phyloP scores from a whole-genome alignment of 2,888 invertebrate species.

The Andrena camellia region DNA sequence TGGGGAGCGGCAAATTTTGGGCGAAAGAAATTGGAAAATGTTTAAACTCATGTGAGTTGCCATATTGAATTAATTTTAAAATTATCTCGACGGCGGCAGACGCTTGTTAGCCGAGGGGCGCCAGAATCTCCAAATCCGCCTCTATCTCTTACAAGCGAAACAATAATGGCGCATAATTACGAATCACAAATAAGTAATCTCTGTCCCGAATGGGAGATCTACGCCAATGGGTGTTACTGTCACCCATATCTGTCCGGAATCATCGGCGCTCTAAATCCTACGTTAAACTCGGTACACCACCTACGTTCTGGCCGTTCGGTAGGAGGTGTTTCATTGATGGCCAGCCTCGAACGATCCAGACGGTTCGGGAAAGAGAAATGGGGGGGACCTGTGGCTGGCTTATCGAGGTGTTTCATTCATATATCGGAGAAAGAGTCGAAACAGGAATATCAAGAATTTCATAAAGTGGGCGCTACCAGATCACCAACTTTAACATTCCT shows the following conservation, averaged over 20 bases:
- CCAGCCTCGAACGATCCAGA: conserved; percentile 61
- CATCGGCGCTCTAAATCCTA: conserved; percentile 69
- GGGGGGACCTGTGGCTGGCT: conserved; percentile 22
- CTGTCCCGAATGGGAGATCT: conserved; percentile 13
- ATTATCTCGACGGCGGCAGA: too few relatives aligned
- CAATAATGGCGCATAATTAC: not conserved
- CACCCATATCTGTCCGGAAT: conserved; percentile 38
- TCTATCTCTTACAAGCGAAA: too few relatives aligned
- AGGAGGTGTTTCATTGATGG: conserved; percentile 74
- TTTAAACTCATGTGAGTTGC: too few relatives aligned
- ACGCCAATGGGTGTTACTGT: conserved; percentile 58
- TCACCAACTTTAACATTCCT: conserved; percentile 50
- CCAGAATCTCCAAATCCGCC: too few relatives aligned
- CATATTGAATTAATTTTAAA: too few relatives aligned
- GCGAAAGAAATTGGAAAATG: too few relatives aligned
- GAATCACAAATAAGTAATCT: not conserved
- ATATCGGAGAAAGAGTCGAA: conserved; percentile 67
- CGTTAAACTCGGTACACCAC: conserved; percentile 64
- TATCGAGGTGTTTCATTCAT: conserved; percentile 67
- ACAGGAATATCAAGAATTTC: conserved; percentile 69
- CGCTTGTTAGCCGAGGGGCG: too few relatives aligned
- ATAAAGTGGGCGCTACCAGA: conserved; percentile 65
- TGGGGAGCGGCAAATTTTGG: too few relatives aligned
- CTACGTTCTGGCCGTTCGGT: conserved; percentile 64
- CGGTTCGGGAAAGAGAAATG: conserved; percentile 47